Base-by-base conservation (phyloP, 1,140 invertebrate genomes). In the Megalopta genalis region DNA sequence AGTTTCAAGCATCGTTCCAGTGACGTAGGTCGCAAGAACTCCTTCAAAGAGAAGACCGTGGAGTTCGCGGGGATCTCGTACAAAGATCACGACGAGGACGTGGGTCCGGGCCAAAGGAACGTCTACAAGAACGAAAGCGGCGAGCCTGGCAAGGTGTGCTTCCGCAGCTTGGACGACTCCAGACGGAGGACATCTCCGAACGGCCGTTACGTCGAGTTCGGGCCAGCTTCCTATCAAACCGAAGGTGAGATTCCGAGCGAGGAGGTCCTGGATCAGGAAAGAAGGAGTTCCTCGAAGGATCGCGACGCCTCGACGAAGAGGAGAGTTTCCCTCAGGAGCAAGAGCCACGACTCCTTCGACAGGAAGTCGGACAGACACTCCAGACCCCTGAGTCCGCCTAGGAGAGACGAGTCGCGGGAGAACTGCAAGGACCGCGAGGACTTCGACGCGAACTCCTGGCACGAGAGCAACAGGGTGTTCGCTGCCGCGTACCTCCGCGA, bases 371-470 rank as follows among this genome's bases (percentile, higher is more conserved):
- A 88, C 18, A 88, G 89, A 75, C 90, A 92, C 71, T 88, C 87
- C 6, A 88, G 89, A 70, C 87, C 91, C 0, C 68, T 93, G 77
- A 90, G 88, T 39, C 91, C 92, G 9, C 89, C 89, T 23, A 86
- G 68, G 46, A 52, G 79, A 6, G 62, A 71, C 21, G 78, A 85
- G n/a, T n/a, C 14, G 16, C 37, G 60, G 12, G 77, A 80, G 21
- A 49, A 75, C 12, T 7, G n/a, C 18, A 66, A 78, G 49, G 60
- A 80, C 0, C 54, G 60, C 21, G 84, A 82, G 52, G 74, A 73
- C 1, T 85, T 85, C 32, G 42, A 71, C 14, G 32, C 49, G n/a
- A 84, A 76, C 49, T 65, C 75, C 57, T 89, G 90, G 88, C 86
- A 91, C 81, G 90, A 92, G 81, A 90, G 83, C 71, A 90, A 89